Percentiles rank a stretch among this genome's conserved stretches.
Conservation (phyloP, 2,797 vertebrate genomes). For the Etheostoma perlongum region DNA sequence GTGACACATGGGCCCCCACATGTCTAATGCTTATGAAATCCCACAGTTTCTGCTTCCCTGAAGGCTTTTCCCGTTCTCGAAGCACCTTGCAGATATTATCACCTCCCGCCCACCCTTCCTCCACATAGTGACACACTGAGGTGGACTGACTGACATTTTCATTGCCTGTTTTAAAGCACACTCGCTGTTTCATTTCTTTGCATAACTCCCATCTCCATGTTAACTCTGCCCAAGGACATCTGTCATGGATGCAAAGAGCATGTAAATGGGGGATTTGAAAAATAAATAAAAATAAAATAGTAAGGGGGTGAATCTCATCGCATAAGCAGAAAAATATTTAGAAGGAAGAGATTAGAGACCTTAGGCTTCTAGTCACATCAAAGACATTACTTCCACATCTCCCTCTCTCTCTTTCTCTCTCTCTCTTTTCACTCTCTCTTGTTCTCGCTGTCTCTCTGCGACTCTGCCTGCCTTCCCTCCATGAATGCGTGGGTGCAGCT, state of each 20-base stretch:
- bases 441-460: slow-evolving; percentile 44
- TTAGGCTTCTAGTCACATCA: slow-evolving; percentile 74
- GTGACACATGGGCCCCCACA: slow-evolving; percentile 55
- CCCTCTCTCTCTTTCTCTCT: slow-evolving; percentile 17
- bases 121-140: slow-evolving; percentile 19
- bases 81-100: slow-evolving; percentile 38
- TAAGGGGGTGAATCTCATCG: slow-evolving; percentile 54
- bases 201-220: slow-evolving; percentile 44
- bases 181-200: slow-evolving; percentile 21
- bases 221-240: slow-evolving; percentile 60
- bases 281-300: neutral
- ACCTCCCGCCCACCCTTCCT: neutral
- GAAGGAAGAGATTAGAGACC: slow-evolving; percentile 72
- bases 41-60: slow-evolving; percentile 21
- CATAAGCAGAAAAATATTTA: slow-evolving; percentile 72
- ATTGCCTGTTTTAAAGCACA: slow-evolving; percentile 32
- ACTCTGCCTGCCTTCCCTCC: slow-evolving; percentile 58
- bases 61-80: slow-evolving; percentile 23
- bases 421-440: slow-evolving; percentile 36
- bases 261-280: slow-evolving; percentile 41
- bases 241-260: slow-evolving; percentile 60
- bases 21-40: slow-evolving; percentile 38
- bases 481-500: slow-evolving; percentile 69
- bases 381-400: slow-evolving; percentile 66
- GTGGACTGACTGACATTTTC: slow-evolving; percentile 51